Conservation (phyloP, 2,888 invertebrate species). For the Parnassius mnemosyne region DNA sequence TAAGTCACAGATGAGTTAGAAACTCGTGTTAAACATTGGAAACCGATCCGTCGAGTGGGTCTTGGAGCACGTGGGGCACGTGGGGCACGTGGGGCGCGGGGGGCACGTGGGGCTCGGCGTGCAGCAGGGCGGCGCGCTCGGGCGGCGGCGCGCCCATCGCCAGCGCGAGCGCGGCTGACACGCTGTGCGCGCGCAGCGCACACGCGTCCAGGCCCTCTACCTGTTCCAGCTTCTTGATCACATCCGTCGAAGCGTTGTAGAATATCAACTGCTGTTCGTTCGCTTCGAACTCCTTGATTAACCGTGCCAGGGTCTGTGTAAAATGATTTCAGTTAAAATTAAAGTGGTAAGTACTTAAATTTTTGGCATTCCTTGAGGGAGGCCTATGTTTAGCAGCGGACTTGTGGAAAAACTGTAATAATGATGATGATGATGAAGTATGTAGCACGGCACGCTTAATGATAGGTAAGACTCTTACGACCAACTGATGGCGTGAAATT, state of each 20-base stretch:
- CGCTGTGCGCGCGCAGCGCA: constrained; percentile 35
- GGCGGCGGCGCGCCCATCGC: constrained; percentile 24
- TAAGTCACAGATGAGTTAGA: too few relatives aligned
- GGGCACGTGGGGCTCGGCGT: constrained; percentile 4
- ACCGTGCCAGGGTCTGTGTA: constrained; percentile 79
- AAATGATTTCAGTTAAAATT: background rate
- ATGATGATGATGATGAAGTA: too few relatives aligned
- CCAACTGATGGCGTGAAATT: too few relatives aligned
- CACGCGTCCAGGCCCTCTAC: constrained; percentile 42
- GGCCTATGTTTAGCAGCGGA: too few relatives aligned
- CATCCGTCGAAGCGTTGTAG: constrained; percentile 52
- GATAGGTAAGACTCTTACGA: too few relatives aligned
- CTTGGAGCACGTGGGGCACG: too few relatives aligned
- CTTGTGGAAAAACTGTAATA: too few relatives aligned
- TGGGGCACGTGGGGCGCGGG: too few relatives aligned
- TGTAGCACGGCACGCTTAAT: too few relatives aligned
- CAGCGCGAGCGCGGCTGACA: constrained; percentile 15
- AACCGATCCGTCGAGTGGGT: too few relatives aligned
- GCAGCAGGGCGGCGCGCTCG: constrained; percentile 13
- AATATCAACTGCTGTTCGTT: constrained; percentile 75
- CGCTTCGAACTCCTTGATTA: constrained; percentile 77
- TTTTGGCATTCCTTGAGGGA: too few relatives aligned
- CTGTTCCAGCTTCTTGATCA: constrained; percentile 39
- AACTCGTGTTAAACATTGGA: background rate
- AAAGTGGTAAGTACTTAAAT: too few relatives aligned